A percentile compares a stretch with the other conserved stretches of the same genome.
Conservation (phyloP, 2,113 vertebrate genomes). For the Ibidorhyncha struthersii region DNA sequence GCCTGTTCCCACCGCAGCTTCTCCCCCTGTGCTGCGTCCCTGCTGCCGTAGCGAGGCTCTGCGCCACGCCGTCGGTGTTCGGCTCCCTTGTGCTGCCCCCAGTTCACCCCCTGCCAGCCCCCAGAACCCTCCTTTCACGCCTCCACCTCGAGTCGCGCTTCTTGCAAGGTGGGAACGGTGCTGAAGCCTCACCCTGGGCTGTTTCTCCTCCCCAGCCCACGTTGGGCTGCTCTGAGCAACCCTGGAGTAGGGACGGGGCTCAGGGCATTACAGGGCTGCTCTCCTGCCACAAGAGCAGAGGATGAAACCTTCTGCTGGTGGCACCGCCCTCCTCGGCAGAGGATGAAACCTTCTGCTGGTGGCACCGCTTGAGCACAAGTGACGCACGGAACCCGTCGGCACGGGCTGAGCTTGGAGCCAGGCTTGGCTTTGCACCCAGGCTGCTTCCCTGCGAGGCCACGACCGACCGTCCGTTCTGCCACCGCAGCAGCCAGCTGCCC, state of each 20-base stretch:
- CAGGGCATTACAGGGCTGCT: accelerated
- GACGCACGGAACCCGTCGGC: neutral
- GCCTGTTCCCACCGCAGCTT: neutral
- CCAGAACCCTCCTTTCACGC: accelerated
- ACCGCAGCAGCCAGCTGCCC: neutral
- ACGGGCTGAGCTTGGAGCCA: accelerated
- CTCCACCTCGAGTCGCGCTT: accelerated
- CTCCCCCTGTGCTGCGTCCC: neutral
- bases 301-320: neutral
- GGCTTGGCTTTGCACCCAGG: neutral
- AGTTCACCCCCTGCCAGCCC: neutral
- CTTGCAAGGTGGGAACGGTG: accelerated
- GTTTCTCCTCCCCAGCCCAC: neutral
- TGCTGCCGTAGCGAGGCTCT: neutral
- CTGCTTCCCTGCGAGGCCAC: accelerated
- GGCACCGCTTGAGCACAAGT: neutral
- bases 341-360: neutral
- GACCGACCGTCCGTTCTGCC: no score
- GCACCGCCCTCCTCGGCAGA: neutral
- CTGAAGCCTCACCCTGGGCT: neutral
- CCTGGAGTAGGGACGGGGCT: accelerated
- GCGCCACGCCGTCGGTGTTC: accelerated
- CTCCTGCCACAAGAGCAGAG: neutral
- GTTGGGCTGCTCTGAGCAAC: neutral
- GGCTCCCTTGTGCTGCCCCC: neutral